Conservation (phyloP, 2,113 vertebrate species). For the Pogona vitticeps region DNA sequence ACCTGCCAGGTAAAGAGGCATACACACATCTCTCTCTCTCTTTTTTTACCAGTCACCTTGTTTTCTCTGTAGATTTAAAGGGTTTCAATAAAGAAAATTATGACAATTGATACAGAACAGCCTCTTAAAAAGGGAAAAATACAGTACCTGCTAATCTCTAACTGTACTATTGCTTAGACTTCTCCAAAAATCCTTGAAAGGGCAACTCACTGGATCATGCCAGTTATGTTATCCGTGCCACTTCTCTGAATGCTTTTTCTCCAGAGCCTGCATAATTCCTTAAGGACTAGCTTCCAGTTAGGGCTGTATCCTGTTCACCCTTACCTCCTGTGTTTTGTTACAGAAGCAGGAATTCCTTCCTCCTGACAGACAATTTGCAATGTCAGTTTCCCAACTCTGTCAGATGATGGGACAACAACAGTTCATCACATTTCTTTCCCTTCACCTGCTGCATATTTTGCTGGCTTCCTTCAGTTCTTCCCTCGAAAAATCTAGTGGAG, state of each 20-base stretch:
- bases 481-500: neutral
- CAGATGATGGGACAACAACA: neutral
- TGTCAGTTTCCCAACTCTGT: neutral
- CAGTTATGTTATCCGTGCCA: neutral
- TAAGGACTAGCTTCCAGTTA: neutral
- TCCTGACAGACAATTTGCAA: neutral
- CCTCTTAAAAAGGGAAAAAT: neutral
- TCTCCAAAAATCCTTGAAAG: conserved; percentile 2
- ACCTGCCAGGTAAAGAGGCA: neutral
- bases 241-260: neutral
- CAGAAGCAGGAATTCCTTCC: neutral
- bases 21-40: neutral
- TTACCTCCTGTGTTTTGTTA: neutral
- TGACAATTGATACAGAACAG: neutral
- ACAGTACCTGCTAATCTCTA: neutral
- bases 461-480: neutral
- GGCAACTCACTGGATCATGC: neutral
- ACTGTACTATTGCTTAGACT: neutral
- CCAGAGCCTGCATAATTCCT: neutral
- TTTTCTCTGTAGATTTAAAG: neutral
- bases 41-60: too few species aligned
- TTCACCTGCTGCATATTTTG: neutral
- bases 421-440: neutral
- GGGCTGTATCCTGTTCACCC: neutral
- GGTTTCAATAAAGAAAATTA: neutral